Evolutionary conservation across 2,797 vertebrate species (phyloP), one percentile per base, ranked within the genome.

Genomic region (Monodelphis domestica): DNA sequence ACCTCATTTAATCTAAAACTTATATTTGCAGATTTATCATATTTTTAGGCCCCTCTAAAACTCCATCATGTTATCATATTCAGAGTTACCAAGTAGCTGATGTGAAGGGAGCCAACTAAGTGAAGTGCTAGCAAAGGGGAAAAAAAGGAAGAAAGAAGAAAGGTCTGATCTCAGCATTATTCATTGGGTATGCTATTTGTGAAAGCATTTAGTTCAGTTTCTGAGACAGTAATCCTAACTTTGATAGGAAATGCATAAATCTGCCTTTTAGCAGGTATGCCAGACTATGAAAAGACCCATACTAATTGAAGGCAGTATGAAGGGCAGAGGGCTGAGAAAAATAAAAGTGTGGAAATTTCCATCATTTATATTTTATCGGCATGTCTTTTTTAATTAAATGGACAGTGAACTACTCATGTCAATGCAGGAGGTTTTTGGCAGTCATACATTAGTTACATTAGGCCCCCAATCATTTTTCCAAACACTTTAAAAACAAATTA

Each of bases 141-240:
- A 53, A 10, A 52, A 54, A 33, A 59, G 63, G 78, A 26, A 26
- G 54, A 5, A 55, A 4, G 17, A 55, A n/a, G n/a, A 89, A 93
- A 96, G 94, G 38, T 95, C 89, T 91, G 89, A 94, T 96, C 98
- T 97, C 97, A 97, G 96, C 94, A 97, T 96, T 97, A 96, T 97
- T 97, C 96, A 95, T 94, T 94, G 91, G 95, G 90, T 95, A 94
- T 92, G 94, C 94, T 97, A 88, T 97, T 95, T 96, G 93, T 94
- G 94, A 95, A 95, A 90, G 84, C 78, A 78, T 96, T 97, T 91
- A 90, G 89, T 96, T 96, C 89, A 38, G 92, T 95, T 96, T 95
- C 92, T 95, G 93, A 96, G 91, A 70, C 88, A 91, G 90, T 94
- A 54, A 94, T 91, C 92, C 57, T 95, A 89, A 91, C 63, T 96